Percentiles rank a stretch among this genome's conserved stretches.
phyloP scores from a whole-genome alignment of 2,113 vertebrate species.

The Vulpes ferrilata region DNA sequence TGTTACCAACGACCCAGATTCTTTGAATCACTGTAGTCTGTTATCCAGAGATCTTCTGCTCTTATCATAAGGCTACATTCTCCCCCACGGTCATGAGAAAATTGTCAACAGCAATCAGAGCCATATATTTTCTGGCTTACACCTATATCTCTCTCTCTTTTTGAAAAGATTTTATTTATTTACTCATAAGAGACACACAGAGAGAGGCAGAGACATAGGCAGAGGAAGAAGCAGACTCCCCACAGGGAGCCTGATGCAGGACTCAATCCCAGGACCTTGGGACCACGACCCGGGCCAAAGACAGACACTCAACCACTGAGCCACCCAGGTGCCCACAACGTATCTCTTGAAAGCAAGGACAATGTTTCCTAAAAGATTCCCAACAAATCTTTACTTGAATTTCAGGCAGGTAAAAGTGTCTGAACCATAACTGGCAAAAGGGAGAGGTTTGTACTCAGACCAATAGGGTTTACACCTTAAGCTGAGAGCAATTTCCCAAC shows the following conservation, averaged over 20 bases:
- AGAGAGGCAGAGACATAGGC: too few relatives aligned
- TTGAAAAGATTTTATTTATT: too few relatives aligned
- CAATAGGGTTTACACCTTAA: not conserved
- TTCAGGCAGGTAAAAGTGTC: not conserved
- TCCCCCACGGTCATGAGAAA: not conserved
- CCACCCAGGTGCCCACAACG: not conserved
- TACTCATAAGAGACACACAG: too few relatives aligned
- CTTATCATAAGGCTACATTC: not conserved
- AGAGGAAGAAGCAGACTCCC: too few relatives aligned
- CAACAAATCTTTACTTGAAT: not conserved
- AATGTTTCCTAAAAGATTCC: not conserved
- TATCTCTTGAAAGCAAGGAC: not conserved
- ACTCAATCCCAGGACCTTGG: too few relatives aligned
- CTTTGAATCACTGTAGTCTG: not conserved
- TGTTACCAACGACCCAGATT: not conserved
- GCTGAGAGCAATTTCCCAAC: not conserved
- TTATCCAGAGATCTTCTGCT: not conserved
- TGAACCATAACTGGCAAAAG: conserved; percentile 14
- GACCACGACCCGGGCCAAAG: too few relatives aligned
- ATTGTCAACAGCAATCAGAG: not conserved
- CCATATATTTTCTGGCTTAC: not conserved
- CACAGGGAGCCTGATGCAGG: too few relatives aligned
- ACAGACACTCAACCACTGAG: too few relatives aligned
- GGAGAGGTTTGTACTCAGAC: not conserved
- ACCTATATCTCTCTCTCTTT: not conserved